Percentiles rank a stretch among this genome's conserved stretches.
Conservation (phyloP, 2,888 invertebrate genomes). For the Pterostichus niger region DNA sequence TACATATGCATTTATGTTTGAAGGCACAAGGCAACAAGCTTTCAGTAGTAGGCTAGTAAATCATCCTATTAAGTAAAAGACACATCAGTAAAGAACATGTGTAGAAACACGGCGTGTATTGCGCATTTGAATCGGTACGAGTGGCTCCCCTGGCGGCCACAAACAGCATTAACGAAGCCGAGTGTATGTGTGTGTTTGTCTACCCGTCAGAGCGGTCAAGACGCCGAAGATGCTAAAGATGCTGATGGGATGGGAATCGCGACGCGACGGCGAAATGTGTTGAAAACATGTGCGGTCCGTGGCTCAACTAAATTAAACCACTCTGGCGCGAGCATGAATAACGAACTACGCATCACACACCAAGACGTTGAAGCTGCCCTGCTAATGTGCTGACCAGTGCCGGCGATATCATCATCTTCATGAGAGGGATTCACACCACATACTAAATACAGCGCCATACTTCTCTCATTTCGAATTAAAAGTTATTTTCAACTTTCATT, state of each 20-base stretch:
- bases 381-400: constrained; percentile 35
- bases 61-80: constrained; percentile 61
- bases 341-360: constrained; percentile 27
- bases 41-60: constrained; percentile 59
- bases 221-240: constrained; percentile 3
- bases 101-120: constrained; percentile 50
- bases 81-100: constrained; percentile 59
- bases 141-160: constrained; percentile 26
- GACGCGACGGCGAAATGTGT: constrained; percentile 51
- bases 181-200: neutral
- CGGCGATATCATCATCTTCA: neutral
- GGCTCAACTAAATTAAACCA: constrained; percentile 56
- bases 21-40: constrained; percentile 26
- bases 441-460: neutral
- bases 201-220: neutral
- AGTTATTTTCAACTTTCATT: too few species aligned
- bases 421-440: neutral
- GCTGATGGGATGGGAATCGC: constrained; percentile 17
- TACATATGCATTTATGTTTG: constrained; percentile 33
- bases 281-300: constrained; percentile 61
- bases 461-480: too few species aligned
- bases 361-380: constrained; percentile 13
- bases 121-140: constrained; percentile 16
- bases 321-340: constrained; percentile 28
- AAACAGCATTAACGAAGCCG: neutral